phyloP scores from a whole-genome alignment of 2,113 vertebrate genomes.

The Larimichthys polyactis region DNA sequence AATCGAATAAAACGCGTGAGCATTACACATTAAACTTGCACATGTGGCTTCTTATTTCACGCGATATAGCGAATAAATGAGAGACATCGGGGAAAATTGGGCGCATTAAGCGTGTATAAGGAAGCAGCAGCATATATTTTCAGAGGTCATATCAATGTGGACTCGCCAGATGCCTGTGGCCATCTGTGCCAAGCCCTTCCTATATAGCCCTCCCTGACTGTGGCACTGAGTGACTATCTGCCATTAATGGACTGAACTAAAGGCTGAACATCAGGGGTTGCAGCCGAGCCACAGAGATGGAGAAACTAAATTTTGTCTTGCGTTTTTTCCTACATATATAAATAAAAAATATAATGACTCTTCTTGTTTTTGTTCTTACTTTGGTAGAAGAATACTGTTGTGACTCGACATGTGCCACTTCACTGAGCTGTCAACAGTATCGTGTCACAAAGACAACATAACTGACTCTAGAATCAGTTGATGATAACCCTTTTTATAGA shows the following conservation, averaged over 20 bases:
- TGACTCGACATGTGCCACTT: slow-evolving; percentile 58
- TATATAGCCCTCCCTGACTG: slow-evolving; percentile 18
- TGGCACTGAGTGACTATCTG: slow-evolving; percentile 24
- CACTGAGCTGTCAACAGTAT: slow-evolving; percentile 61
- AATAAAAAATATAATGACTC: slow-evolving; percentile 25
- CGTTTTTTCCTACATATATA: slow-evolving; percentile 30
- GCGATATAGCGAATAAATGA: neutral
- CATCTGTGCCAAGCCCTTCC: slow-evolving; percentile 46
- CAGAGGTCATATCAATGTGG: slow-evolving; percentile 51
- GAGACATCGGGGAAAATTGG: neutral
- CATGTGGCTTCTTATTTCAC: neutral
- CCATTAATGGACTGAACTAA: slow-evolving; percentile 21
- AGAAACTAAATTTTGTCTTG: slow-evolving; percentile 39
- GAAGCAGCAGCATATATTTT: slow-evolving; percentile 13
- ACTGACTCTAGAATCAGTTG: slow-evolving; percentile 62
- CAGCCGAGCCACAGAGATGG: slow-evolving; percentile 1
- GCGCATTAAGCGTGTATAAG: slow-evolving; percentile 11
- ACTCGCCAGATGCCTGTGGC: slow-evolving; percentile 46
- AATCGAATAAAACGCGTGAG: too few species aligned
- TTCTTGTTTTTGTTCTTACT: slow-evolving; percentile 46
- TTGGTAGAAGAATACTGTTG: slow-evolving; percentile 39
- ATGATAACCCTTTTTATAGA: slow-evolving; percentile 73
- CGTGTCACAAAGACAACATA: slow-evolving; percentile 64
- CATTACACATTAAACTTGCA: neutral
- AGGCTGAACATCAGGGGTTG: slow-evolving; percentile 13